phyloP scores from a whole-genome alignment of 1,140 invertebrate species.

The Drosophila malerkotliana region DNA sequence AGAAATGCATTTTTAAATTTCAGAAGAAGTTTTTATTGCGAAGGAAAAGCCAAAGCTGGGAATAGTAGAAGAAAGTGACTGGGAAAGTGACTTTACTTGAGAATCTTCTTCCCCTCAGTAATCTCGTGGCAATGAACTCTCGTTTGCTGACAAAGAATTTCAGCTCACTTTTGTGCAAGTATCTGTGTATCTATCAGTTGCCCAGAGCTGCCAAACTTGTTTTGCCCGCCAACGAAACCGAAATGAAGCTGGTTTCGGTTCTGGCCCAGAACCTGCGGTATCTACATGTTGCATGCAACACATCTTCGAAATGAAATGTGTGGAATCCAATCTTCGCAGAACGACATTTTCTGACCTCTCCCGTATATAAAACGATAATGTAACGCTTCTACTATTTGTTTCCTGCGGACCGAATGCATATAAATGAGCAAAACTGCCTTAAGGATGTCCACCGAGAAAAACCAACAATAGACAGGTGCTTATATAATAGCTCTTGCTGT shows the following conservation, averaged over 20 bases:
- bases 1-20: constrained; percentile 13
- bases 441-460: constrained; percentile 33
- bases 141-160: constrained; percentile 25
- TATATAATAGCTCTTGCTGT: background rate
- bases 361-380: constrained; percentile 55
- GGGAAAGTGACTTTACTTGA: constrained; percentile 26
- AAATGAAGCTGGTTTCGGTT: constrained; percentile 66
- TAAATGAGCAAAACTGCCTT: constrained; percentile 59
- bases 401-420: constrained; percentile 64
- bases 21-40: constrained; percentile 22
- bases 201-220: constrained; percentile 72
- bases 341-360: constrained; percentile 62
- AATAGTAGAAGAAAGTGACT: constrained; percentile 45
- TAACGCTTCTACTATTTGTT: constrained; percentile 45
- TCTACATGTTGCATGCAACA: constrained; percentile 66
- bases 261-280: constrained; percentile 36
- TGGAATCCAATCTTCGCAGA: constrained; percentile 48
- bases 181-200: constrained; percentile 49
- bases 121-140: constrained; percentile 67
- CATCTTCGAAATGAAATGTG: constrained; percentile 11
- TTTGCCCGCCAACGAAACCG: constrained; percentile 68
- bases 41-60: constrained; percentile 6
- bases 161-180: constrained; percentile 33
- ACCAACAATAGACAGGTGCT: background rate
- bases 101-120: constrained; percentile 12